Evolutionary conservation across 2,888 invertebrate genomes (phyloP), one percentile per base, ranked within the genome.

Genomic region (Teleiodes luculella): DNA sequence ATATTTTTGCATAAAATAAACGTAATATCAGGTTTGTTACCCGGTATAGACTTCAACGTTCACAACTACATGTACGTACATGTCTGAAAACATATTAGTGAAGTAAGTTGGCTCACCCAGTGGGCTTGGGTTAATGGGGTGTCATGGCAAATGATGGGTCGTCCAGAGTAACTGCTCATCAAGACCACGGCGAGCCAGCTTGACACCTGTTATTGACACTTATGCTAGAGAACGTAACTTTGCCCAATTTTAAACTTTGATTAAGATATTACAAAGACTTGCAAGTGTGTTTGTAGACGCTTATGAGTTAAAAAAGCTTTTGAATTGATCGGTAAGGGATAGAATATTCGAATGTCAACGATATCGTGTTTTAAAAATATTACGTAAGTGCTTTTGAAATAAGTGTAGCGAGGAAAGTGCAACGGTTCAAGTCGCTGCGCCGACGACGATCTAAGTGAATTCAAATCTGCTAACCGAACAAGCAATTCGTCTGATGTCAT

Each of bases 61-160:
- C 30, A 43, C 20, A 10, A 58, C 61, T 56, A 47, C 61, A 53
- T 33, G 43, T 46, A 54, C 36, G 37, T 52, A 63, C 18, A 46
- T 68, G 66, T 77, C 75, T 78, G 71, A 71, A 76, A 82, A 83
- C 83, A 80, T 81, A 83, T 82, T 78, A 83, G 78, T 61, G 60
- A 66, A 69, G 78, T 79, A 80, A 82, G 81, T 80, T 81, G 77
- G 74, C 73, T 69, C 74, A 73, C 76, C 76, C 73, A 73, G 76
- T 70, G 67, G 68, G 72, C 71, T 64, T 68, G 78, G 80, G 84
- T 86, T 87, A 87, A 88, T 87, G 79, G 86, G 78, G 77, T 88
- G 87, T 86, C 87, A 86, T 83, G 76, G 76, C 67, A 67, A 70
- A 79, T 84, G 86, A 87, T 86, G 80, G 83, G 82, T 82, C 74